A percentile compares a stretch with the other conserved stretches of the same genome.
Evolutionary conservation across 2,113 vertebrate genomes (phyloP).

Genomic region (Eleginops maclovinus): DNA sequence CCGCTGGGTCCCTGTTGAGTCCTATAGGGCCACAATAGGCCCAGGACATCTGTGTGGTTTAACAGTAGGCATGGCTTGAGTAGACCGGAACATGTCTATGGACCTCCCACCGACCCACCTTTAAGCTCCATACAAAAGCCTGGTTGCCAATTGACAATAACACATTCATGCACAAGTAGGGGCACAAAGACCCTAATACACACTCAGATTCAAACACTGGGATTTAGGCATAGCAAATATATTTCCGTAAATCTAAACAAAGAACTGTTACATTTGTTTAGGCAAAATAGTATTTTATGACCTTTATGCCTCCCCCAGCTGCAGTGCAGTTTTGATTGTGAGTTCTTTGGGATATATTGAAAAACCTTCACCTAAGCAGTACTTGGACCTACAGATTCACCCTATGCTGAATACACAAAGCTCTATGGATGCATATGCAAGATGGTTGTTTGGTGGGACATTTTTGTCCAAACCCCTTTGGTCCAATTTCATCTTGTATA

Average conservation of each 20-base stretch:
- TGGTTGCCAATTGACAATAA: conserved; percentile 57
- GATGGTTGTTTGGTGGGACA: background rate
- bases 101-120: conserved; percentile 62
- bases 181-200: conserved; percentile 22
- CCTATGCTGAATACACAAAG: background rate
- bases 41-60: conserved; percentile 71
- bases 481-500: conserved; percentile 19
- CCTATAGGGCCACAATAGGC: conserved; percentile 63
- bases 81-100: conserved; percentile 69
- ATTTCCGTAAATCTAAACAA: background rate
- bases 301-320: background rate
- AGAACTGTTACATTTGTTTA: background rate
- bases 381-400: background rate
- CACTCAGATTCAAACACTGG: conserved; percentile 6
- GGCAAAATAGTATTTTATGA: background rate
- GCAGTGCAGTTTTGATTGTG: background rate
- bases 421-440: conserved; percentile 1
- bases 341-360: background rate
- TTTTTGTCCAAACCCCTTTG: conserved; percentile 23
- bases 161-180: conserved; percentile 54
- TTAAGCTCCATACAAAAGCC: conserved; percentile 64
- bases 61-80: conserved; percentile 54
- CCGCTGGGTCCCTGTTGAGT: conserved; percentile 62
- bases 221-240: background rate
- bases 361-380: background rate